Percentiles rank a stretch among this genome's conserved stretches.
Evolutionary conservation across 2,888 invertebrate species (phyloP).

Genomic region (Parnassius glacialis): DNA sequence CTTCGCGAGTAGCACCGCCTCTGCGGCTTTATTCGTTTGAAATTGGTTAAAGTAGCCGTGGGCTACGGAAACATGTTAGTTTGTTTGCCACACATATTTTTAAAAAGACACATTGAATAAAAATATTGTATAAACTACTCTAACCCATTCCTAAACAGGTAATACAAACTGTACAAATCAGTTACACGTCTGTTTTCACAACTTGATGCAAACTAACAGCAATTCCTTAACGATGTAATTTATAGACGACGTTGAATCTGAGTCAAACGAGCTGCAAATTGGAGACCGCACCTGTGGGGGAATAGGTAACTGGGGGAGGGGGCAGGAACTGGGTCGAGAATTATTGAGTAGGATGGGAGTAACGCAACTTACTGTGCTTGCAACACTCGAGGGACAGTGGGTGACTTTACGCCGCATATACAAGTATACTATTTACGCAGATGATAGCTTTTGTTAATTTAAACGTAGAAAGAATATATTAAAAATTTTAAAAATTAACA

Average conservation of each 20-base stretch:
- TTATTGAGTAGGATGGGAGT: not conserved
- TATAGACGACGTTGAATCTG: constrained; percentile 1
- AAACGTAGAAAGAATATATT: too few relatives aligned
- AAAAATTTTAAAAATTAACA: too few relatives aligned
- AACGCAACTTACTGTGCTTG: not conserved
- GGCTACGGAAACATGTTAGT: too few relatives aligned
- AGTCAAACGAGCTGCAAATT: constrained; percentile 12
- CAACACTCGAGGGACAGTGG: not conserved
- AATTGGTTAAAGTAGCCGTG: too few relatives aligned
- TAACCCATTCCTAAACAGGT: not conserved
- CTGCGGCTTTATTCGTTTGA: too few relatives aligned
- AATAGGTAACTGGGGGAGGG: not conserved
- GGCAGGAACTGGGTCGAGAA: not conserved
- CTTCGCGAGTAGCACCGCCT: too few relatives aligned
- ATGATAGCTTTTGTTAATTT: too few relatives aligned
- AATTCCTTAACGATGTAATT: constrained; percentile 16
- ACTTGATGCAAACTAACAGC: constrained; percentile 1
- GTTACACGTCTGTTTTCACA: not conserved
- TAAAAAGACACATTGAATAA: too few relatives aligned
- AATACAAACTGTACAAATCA: not conserved
- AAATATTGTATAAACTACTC: too few relatives aligned
- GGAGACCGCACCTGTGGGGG: constrained; percentile 3
- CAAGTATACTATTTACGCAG: not conserved
- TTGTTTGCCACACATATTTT: too few relatives aligned
- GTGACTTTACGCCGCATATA: not conserved